These are phyloP conservation scores for Camponotus fellah DNA, from an alignment of 2,888 invertebrate species.

Conservation along the genomic window DNA sequence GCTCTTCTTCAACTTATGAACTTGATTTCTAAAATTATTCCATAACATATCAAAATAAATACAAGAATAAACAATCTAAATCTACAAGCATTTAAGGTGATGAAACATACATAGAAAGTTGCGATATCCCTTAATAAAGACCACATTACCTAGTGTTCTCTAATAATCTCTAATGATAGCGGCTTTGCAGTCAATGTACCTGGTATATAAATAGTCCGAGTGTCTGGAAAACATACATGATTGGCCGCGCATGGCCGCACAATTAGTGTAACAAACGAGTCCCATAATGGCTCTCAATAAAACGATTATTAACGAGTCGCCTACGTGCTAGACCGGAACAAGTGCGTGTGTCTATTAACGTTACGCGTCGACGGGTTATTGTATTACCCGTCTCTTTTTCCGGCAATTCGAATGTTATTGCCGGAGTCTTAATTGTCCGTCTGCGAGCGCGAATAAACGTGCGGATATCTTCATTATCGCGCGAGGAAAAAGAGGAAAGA, in stretches of 20 bases:
- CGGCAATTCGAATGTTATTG: slow-evolving; percentile 10
- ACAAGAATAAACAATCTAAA: not conserved
- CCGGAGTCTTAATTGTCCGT: slow-evolving; percentile 65
- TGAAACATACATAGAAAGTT: not conserved
- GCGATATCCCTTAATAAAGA: not conserved
- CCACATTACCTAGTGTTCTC: not conserved
- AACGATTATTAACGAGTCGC: slow-evolving; percentile 35
- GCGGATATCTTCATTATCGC: slow-evolving; percentile 66
- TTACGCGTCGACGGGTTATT: slow-evolving; percentile 9
- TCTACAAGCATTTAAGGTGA: not conserved
- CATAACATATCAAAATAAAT: not conserved
- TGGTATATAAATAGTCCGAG: not conserved
- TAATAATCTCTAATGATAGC: not conserved
- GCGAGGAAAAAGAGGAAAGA: slow-evolving; percentile 37
- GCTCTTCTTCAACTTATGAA: not conserved
- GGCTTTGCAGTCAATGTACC: not conserved
- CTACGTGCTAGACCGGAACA: slow-evolving; percentile 9
- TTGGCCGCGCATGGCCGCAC: slow-evolving; percentile 12
- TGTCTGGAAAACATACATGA: slow-evolving; percentile 18
- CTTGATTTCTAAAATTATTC: not conserved
- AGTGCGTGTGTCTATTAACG: slow-evolving; percentile 31
- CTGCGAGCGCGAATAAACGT: not conserved
- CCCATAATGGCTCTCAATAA: slow-evolving; percentile 28
- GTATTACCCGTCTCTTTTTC: slow-evolving; percentile 24
- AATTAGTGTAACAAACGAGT: slow-evolving; percentile 49